Conservation (phyloP, 2,797 vertebrate species). For the Sebastiscus tertius region DNA sequence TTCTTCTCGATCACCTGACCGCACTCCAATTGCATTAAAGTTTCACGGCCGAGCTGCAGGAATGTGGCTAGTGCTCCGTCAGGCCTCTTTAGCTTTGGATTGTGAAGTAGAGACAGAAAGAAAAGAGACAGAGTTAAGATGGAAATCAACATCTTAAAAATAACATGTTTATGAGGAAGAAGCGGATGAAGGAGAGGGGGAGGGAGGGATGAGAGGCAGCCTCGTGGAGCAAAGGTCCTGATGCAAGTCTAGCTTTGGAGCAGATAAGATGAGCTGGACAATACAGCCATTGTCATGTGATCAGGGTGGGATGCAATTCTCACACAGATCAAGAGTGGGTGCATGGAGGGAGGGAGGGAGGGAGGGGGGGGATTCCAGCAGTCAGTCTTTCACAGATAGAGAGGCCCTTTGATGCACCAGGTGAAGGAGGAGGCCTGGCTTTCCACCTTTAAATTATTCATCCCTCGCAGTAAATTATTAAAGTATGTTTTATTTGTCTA, state of each 20-base stretch:
- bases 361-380: conserved; percentile 53
- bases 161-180: background rate
- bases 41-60: conserved; percentile 14
- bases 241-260: conserved; percentile 1
- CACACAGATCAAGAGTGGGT: conserved; percentile 40
- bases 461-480: conserved; percentile 19
- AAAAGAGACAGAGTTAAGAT: background rate
- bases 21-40: conserved; percentile 2
- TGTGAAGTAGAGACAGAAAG: background rate
- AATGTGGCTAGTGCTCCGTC: conserved; percentile 25
- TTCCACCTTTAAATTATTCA: conserved; percentile 30
- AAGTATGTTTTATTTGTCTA: conserved; percentile 3
- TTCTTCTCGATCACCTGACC: conserved; percentile 23
- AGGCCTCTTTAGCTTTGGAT: conserved; percentile 1
- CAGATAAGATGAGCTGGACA: conserved; percentile 57
- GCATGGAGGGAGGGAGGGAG: background rate
- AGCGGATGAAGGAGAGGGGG: background rate
- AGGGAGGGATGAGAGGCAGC: background rate
- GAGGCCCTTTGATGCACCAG: conserved; percentile 14
- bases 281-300: conserved; percentile 70
- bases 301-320: conserved; percentile 51
- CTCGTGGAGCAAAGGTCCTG: background rate
- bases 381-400: conserved; percentile 8
- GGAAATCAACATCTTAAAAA: background rate
- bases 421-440: background rate